Base-by-base conservation (phyloP, 2,113 vertebrate species). In the Nannospalax galili region DNA sequence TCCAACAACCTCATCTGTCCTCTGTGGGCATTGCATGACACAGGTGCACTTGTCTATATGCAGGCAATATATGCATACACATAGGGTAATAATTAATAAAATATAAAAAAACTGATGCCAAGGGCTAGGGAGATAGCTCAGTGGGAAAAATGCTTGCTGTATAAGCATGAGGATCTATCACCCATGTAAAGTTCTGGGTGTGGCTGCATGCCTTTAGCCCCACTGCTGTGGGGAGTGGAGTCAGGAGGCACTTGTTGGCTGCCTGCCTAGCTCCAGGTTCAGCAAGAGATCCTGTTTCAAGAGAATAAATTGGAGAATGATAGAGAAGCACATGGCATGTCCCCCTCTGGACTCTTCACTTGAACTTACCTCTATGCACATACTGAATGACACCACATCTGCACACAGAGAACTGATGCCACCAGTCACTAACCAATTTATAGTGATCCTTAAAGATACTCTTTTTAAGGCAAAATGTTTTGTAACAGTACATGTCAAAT, bases 401-500 rank as follows among this genome's bases (percentile, higher is more conserved):
- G 48, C 48, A 52, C 48, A 52, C 48, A 52, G 48, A 52, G 11
- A 52, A 52, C 48, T 52, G 48, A n/a, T n/a, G 6, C 69, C 45
- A 89, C 69, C 69, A 84, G 52, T 80, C 48, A 90, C 65, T 88
- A 89, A 67, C 37, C n/a, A 95, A 88, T 74, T 96, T 56, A 93
- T 52, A 89, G 62, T 80, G 88, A 93, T 45, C 73, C 56, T 86
- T 93, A 92, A 89, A 82, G 77, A 75, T 69, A 90, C 30, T 94
- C 30, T n/a, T n/a, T n/a, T n/a, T 91, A 52, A 84, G 19, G 35
- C 14, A 91, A 94, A 94, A 80, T 5, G 73, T 80, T 30, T 93
- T 45, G 65, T 24, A 85, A 95, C 22, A 72, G 9, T 28, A 56
- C 45, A 92, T 73, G 73, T 37, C 64, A 81, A 74, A 65, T 77